Evolutionary conservation across 2,113 vertebrate genomes (phyloP).

Genomic region (crab-eating macaque (Macaca fascicularis)): T2T-MFA8v1.1 NC_088381.1:82844501-82845000

Average conservation of each 20-base stretch:
- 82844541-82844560: conserved; percentile 22
- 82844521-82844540: background rate
- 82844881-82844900: background rate
- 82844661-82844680: conserved; percentile 90
- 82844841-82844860: background rate
- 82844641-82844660: conserved; percentile 91
- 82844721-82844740: background rate
- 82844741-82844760: background rate
- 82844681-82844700: conserved; percentile 83
- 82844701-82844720: background rate
- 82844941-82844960: background rate
- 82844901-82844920: background rate
- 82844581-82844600: conserved; percentile 86
- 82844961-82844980: background rate
- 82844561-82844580: conserved; percentile 79
- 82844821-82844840: background rate
- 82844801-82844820: background rate
- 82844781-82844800: background rate
- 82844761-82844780: background rate
- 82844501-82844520: background rate
- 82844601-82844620: conserved; percentile 91
- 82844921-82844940: background rate
- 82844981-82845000: background rate
- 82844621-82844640: conserved; percentile 90
- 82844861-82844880: background rate